Evolutionary conservation across 1,140 invertebrate genomes (phyloP).

Genomic region (Heliothis virescens): DNA sequence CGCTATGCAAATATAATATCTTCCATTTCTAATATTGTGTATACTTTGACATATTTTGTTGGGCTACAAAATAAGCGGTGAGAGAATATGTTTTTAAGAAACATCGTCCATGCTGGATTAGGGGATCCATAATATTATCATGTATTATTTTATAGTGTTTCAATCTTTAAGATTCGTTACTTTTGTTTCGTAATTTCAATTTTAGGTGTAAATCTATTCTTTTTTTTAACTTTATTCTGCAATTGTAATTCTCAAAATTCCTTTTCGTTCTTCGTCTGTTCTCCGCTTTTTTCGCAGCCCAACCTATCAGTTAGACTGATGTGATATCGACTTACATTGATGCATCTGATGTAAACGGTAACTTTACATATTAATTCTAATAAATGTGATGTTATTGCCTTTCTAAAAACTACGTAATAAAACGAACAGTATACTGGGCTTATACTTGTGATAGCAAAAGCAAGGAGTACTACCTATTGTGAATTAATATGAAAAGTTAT

Average conservation of each 20-base stretch:
- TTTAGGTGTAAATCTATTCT: too few relatives aligned
- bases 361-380: slow-evolving; percentile 3
- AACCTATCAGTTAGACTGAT: slow-evolving; percentile 24
- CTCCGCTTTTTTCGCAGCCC: neutral
- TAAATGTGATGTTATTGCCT: neutral
- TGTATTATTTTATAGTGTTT: too few relatives aligned
- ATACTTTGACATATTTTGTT: slow-evolving; percentile 6
- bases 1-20: slow-evolving; percentile 35
- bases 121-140: too few relatives aligned
- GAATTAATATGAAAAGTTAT: slow-evolving; percentile 20
- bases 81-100: neutral
- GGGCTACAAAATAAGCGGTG: slow-evolving; percentile 1
- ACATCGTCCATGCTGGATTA: too few relatives aligned
- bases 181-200: too few relatives aligned
- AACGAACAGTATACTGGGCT: neutral
- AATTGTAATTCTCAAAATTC: too few relatives aligned
- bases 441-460: neutral
- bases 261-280: neutral
- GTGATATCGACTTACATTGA: slow-evolving; percentile 13
- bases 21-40: slow-evolving; percentile 20
- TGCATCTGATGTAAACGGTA: slow-evolving; percentile 10
- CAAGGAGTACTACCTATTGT: too few relatives aligned
- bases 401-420: neutral
- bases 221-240: too few relatives aligned
- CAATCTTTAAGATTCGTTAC: too few relatives aligned